Evolutionary conservation across 2,113 vertebrate genomes (phyloP).

Genomic region (Chamaea fasciata): DNA sequence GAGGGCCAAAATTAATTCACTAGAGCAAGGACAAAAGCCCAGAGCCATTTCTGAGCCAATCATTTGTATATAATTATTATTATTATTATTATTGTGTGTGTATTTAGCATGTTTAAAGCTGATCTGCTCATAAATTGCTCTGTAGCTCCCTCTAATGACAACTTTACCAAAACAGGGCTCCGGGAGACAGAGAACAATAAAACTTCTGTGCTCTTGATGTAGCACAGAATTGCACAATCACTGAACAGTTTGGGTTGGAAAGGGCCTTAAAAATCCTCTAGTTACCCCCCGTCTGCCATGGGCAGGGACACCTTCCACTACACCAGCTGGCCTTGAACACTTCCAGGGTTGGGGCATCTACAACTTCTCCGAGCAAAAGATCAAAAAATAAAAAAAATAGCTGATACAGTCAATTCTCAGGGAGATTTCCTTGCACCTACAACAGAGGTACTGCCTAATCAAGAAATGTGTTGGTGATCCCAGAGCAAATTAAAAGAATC

Average conservation of each 20-base stretch:
- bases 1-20: background rate
- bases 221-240: background rate
- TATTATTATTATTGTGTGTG: background rate
- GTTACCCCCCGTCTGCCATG: background rate
- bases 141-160: conserved; percentile 37
- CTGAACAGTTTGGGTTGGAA: background rate
- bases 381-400: background rate
- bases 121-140: conserved; percentile 7
- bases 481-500: background rate
- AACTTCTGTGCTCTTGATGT: background rate
- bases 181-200: background rate
- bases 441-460: background rate
- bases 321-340: background rate
- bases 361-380: background rate
- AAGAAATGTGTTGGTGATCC: background rate
- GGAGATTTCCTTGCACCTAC: background rate
- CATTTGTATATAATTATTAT: too few species aligned
- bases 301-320: background rate
- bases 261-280: background rate
- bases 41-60: background rate
- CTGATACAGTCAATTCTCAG: background rate
- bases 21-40: background rate
- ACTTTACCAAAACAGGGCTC: background rate
- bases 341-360: background rate
- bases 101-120: background rate